Conservation (phyloP, 2,113 vertebrate species). For the Notiomystis cincta region DNA sequence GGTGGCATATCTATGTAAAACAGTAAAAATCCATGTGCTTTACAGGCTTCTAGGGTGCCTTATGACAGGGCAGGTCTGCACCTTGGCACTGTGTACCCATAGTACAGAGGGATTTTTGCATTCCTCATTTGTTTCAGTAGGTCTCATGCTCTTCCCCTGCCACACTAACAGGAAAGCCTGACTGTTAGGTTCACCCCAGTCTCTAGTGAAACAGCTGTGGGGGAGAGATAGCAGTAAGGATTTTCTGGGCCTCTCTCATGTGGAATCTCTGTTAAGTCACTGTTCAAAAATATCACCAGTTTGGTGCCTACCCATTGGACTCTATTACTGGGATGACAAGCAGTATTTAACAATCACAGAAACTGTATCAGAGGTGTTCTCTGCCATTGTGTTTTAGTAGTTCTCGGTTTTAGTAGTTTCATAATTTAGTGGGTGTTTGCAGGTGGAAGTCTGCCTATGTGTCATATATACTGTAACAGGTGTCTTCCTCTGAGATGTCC, state of each 20-base stretch:
- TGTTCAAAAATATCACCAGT: not conserved
- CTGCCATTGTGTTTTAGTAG: not conserved
- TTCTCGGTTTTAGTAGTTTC: not conserved
- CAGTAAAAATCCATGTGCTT: not conserved
- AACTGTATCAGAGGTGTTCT: not conserved
- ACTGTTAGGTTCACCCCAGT: not conserved
- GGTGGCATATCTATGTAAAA: not conserved
- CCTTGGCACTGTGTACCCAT: not conserved
- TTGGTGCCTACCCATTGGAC: not conserved
- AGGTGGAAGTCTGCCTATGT: not conserved
- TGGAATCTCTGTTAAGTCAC: not conserved
- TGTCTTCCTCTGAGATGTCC: not conserved
- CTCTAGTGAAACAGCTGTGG: not conserved
- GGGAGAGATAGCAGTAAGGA: not conserved
- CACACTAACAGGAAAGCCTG: not conserved
- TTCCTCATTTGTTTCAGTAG: not conserved
- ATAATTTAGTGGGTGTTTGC: not conserved
- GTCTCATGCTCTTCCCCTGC: not conserved
- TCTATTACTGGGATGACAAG: not conserved
- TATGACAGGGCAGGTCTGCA: not conserved
- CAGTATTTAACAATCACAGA: not conserved
- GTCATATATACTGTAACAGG: not conserved
- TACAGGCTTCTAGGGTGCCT: not conserved
- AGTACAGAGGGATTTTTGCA: not conserved
- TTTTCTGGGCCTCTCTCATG: not conserved